Evolutionary conservation across 2,113 vertebrate genomes (phyloP), one percentile per base, ranked within the genome.

Genomic region (Rousettus leschenaultii): DNA sequence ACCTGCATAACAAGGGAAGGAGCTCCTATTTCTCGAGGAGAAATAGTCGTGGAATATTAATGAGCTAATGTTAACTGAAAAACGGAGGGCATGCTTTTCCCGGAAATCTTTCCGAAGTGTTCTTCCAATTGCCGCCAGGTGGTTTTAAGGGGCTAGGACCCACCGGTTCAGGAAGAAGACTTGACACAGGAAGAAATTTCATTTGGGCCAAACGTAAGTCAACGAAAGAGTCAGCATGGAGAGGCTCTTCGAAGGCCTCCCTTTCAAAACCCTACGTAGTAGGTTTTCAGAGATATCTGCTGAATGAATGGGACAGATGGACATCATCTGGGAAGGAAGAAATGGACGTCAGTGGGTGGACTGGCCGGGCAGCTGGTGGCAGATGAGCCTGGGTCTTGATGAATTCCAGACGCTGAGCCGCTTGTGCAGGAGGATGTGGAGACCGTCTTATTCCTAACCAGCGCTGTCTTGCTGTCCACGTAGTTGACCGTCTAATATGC

Each of bases 161-260:
- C 7, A 28, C 89, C 30, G 24, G 68, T 38, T 53, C 30, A 61
- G 63, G 33, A 89, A 93, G 66, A 63, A 86, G 74, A 84, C 55
- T 0, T 40, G 71, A 94, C 68, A 30, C 2, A 40, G 40, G 59
- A 71, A n/a, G 71, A 59, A 61, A 68, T 83, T 70, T 80, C 75
- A 38, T 40, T 93, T 55, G 40, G 90, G 90, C 57, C 61, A 71
- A 79, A 95, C n/a, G 11, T 65, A 94, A 77, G 84, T 89, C 73
- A 74, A 65, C 4, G 57, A 5, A 86, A 57, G 57, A 51, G 2
- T 94, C 66, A 21, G 82, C 55, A 9, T 3, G 35, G 63, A 14
- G 89, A 83, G 55, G 82, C n/a, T 35, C 48, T 15, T 70, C 26
- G 28, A 53, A 59, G 61, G 61, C 26, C n/a, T 40, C 77, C 68